These are phyloP conservation scores for Limnephilus lunatus DNA, from an alignment of 2,888 invertebrate species.

Conservation along the genomic window DNA sequence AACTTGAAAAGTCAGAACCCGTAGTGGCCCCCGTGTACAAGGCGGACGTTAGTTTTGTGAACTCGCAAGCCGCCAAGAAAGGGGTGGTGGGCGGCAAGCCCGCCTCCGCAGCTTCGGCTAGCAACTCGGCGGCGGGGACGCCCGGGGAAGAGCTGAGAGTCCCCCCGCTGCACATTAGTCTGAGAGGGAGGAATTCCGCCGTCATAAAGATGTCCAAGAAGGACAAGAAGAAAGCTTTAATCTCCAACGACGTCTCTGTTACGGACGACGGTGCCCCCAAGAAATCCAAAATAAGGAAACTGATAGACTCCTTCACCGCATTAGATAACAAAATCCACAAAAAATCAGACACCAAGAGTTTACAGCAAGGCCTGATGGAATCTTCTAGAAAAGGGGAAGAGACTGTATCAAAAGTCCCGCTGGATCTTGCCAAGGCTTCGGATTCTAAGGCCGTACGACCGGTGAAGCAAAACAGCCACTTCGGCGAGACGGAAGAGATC, in stretches of 20 bases:
- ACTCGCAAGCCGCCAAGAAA: conserved; percentile 72
- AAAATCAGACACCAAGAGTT: conserved; percentile 17
- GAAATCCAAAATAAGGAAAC: conserved; percentile 75
- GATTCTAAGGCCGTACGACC: conserved; percentile 46
- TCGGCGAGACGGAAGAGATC: conserved; percentile 71
- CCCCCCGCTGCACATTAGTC: conserved; percentile 91
- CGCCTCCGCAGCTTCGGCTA: conserved; percentile 65
- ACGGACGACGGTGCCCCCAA: conserved; percentile 73
- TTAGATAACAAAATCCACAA: conserved; percentile 26
- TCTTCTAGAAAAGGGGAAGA: conserved; percentile 42
- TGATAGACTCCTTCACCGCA: conserved; percentile 27
- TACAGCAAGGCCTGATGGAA: conserved; percentile 31
- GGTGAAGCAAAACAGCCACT: conserved; percentile 74
- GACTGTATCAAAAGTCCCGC: background rate
- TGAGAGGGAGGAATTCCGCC: conserved; percentile 90
- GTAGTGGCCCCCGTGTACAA: conserved; percentile 87
- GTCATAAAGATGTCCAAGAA: conserved; percentile 89
- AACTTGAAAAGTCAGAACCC: conserved; percentile 90
- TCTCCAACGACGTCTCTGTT: conserved; percentile 67
- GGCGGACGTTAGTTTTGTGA: conserved; percentile 86
- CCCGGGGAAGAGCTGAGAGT: conserved; percentile 83
- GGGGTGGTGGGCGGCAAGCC: conserved; percentile 68
- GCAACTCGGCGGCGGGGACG: conserved; percentile 57
- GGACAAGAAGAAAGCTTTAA: conserved; percentile 76
- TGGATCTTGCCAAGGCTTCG: conserved; percentile 69